Evolutionary conservation across 92 coral and sea anemone species (phyloP).

Genomic region (Siderastrea radians): DNA sequence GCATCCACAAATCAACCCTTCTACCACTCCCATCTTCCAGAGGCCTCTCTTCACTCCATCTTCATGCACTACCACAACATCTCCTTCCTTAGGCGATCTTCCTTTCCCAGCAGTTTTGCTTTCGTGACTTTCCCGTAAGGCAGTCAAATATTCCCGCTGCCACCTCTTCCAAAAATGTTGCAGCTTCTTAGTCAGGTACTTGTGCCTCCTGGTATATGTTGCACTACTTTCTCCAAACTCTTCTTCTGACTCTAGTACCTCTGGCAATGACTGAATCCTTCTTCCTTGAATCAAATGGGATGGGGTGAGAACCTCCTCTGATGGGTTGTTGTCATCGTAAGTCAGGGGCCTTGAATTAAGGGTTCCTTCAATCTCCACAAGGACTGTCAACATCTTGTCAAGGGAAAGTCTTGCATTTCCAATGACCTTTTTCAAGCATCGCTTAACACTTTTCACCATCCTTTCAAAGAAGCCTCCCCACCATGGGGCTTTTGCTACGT

Average conservation of each 20-base stretch:
- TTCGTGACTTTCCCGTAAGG: no score
- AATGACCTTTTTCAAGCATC: not conserved
- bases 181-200: constrained; percentile 11
- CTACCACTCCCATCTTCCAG: no score
- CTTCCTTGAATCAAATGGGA: not conserved
- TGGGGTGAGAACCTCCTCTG: no score
- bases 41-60: no score
- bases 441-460: not conserved
- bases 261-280: constrained; percentile 4
- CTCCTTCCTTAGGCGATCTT: no score
- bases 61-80: no score
- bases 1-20: no score
- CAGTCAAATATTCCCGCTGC: no score
- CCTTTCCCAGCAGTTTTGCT: no score
- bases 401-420: constrained; percentile 5
- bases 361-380: constrained; percentile 12
- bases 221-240: not conserved
- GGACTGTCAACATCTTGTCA: not conserved
- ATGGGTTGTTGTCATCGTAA: no score
- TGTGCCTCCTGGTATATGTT: constrained; percentile 12
- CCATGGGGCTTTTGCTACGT: constrained; percentile 14
- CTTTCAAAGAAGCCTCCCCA: not conserved
- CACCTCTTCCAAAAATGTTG: constrained; percentile 20
- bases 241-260: constrained; percentile 4
- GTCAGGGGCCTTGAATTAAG: constrained; percentile 13